Conservation (phyloP, 2,797 vertebrate species). For the Muscicapa comitata region DNA sequence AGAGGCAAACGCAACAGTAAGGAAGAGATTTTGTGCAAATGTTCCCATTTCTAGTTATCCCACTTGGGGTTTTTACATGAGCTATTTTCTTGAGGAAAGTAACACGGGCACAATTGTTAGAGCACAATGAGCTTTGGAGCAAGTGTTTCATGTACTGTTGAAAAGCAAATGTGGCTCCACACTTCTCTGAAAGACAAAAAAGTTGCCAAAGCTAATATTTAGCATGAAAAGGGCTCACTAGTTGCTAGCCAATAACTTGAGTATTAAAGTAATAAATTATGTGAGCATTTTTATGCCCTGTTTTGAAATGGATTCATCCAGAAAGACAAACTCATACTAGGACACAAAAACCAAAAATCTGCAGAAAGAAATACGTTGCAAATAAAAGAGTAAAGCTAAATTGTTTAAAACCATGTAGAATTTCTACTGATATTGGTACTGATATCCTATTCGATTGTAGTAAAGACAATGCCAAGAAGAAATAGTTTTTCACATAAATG, state of each 20-base stretch:
- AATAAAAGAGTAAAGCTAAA: not conserved
- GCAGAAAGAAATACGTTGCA: not conserved
- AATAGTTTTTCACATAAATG: not conserved
- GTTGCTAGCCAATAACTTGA: not conserved
- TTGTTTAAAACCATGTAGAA: not conserved
- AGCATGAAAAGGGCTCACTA: not conserved
- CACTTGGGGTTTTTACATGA: not conserved
- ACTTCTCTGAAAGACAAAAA: not conserved
- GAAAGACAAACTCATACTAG: not conserved
- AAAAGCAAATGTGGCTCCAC: not conserved
- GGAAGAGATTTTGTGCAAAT: not conserved
- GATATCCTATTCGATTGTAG: not conserved
- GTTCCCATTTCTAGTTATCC: not conserved
- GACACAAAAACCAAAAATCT: not conserved
- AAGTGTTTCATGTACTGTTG: not conserved
- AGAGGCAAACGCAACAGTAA: not conserved
- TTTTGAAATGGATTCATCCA: constrained; percentile 36
- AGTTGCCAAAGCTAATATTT: not conserved
- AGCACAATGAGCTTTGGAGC: not conserved
- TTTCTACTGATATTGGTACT: not conserved
- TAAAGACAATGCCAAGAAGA: not conserved
- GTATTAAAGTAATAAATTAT: constrained; percentile 18
- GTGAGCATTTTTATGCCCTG: not conserved
- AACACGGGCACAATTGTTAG: not conserved
- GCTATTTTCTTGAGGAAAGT: not conserved